phyloP scores from a whole-genome alignment of 2,888 invertebrate species.

The Acleris literana region DNA sequence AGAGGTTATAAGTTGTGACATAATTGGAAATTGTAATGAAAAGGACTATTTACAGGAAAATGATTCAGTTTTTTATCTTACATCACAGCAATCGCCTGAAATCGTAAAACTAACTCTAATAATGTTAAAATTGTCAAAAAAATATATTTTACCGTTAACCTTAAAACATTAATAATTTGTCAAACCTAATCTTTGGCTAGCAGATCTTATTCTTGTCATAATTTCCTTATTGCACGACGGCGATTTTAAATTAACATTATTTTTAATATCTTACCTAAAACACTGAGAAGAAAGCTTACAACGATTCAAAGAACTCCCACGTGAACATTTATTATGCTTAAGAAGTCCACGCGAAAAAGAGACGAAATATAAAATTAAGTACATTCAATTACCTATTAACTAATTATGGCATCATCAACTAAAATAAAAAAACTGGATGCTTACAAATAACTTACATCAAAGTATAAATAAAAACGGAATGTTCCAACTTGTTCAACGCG shows the following conservation, averaged over 20 bases:
- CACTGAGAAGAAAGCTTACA: slow-evolving; percentile 59
- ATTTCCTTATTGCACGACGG: slow-evolving; percentile 62
- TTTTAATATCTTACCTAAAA: slow-evolving; percentile 50
- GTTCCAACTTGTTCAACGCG: slow-evolving; percentile 63
- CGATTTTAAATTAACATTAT: slow-evolving; percentile 45
- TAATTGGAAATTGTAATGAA: slow-evolving; percentile 14
- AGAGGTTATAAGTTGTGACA: slow-evolving; percentile 5
- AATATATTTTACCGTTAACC: slow-evolving; percentile 48
- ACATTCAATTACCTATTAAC: slow-evolving; percentile 65
- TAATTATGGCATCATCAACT: slow-evolving; percentile 76
- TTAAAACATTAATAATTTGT: slow-evolving; percentile 51
- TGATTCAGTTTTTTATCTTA: slow-evolving; percentile 61
- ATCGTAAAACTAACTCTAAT: slow-evolving; percentile 70
- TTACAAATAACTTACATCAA: slow-evolving; percentile 52
- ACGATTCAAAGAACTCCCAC: slow-evolving; percentile 36
- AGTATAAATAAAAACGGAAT: slow-evolving; percentile 68
- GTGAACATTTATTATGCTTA: slow-evolving; percentile 40
- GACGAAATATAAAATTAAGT: slow-evolving; percentile 66
- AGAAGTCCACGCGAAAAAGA: slow-evolving; percentile 44
- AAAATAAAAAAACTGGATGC: slow-evolving; percentile 50
- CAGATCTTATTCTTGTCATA: slow-evolving; percentile 74
- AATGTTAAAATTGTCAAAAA: slow-evolving; percentile 62
- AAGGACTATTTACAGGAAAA: slow-evolving; percentile 51
- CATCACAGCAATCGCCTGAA: slow-evolving; percentile 82
- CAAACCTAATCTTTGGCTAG: slow-evolving; percentile 79